These are phyloP conservation scores for Pyrgilauda ruficollis DNA, from an alignment of 2,113 vertebrate genomes.

Conservation along the genomic window DNA sequence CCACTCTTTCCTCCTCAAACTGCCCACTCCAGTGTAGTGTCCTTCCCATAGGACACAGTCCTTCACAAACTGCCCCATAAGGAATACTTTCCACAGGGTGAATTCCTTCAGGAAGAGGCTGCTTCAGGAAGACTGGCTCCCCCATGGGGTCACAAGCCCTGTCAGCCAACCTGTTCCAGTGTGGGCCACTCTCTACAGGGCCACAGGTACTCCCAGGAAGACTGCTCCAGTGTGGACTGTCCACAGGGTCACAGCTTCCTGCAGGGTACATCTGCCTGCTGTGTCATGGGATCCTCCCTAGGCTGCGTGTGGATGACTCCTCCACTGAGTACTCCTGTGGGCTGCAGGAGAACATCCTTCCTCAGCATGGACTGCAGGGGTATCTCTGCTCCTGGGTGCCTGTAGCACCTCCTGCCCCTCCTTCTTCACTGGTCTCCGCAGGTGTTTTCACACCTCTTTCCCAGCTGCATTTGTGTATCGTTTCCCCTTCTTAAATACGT, in stretches of 20 bases:
- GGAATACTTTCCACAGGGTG: neutral
- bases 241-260: neutral
- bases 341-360: accelerated
- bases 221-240: neutral
- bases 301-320: neutral
- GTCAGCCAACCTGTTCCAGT: neutral
- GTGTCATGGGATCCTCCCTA: accelerated
- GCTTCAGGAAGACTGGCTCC: accelerated
- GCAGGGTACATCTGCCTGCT: neutral
- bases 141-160: neutral
- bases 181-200: neutral
- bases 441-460: neutral
- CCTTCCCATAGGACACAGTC: too few relatives aligned
- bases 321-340: accelerated
- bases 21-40: neutral
- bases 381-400: neutral
- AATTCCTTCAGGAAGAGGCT: neutral
- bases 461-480: neutral
- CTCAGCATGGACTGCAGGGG: neutral
- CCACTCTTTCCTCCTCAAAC: accelerated
- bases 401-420: neutral
- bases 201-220: neutral
- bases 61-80: neutral
- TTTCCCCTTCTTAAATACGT: neutral
- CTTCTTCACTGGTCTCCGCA: neutral